Base-by-base conservation (phyloP, 2,113 vertebrate genomes). In the Pipra filicauda region DNA sequence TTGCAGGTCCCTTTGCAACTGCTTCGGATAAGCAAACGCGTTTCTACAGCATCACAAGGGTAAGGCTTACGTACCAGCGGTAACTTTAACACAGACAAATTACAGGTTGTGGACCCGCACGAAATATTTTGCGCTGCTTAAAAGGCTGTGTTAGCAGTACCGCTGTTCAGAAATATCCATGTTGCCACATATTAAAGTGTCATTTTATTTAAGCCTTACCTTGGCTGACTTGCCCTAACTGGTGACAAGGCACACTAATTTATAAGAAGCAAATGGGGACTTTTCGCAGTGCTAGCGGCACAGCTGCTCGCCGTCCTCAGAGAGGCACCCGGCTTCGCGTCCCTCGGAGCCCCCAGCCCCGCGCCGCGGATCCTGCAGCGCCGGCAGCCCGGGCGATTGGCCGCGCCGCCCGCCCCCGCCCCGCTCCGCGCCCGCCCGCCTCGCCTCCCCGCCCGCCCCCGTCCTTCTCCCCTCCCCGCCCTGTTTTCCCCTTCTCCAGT, bases 211-310 rank as follows among this genome's bases (percentile, higher is more conserved):
- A 80, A 97, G 92, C 87, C 98, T 98, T 98, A 98, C 98, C 98
- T 98, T 97, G 87, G 97, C 95, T 95, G 97, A 96, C 96, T 98
- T 95, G 97, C 98, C 97, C 98, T 98, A 96, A 98, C 96, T 97
- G 98, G 91, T 97, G 97, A 95, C 95, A 97, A 97, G 93, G 97
- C 97, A 98, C 97, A 98, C 97, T 94, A 93, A 96, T 93, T 93
- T 74, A 61, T 24, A 96, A 95, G 97, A 76, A 95, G 95, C 96
- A 48, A 88, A 84, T 20, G 75, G 85, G 97, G 85, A 97, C 96
- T 95, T 98, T 96, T 90, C 84, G 95, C 95, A 46, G 95, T 27
- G 97, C 95, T 80, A 84, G n/a, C 48, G 58, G 97, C 96, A 64
- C 91, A 74, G 97, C 97, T 39, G 97, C 97, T 96, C 95, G 89